Percentiles rank a stretch among this genome's conserved stretches.
Evolutionary conservation across 2,797 vertebrate genomes (phyloP).

Genomic region (Peromyscus melanophrys): DNA sequence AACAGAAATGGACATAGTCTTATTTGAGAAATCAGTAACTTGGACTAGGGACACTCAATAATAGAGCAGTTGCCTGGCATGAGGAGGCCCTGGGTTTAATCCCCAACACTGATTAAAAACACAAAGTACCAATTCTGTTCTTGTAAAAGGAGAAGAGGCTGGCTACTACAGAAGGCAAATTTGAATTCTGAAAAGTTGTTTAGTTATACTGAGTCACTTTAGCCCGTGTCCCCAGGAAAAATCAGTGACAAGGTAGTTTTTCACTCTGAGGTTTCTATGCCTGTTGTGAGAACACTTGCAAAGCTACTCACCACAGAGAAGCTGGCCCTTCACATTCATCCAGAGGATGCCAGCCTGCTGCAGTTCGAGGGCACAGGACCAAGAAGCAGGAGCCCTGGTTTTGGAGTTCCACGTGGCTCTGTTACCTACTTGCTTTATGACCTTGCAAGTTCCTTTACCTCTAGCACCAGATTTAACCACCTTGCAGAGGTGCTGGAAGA

Average conservation of each 20-base stretch:
- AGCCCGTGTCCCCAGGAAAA: not conserved
- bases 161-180: conserved; percentile 48
- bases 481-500: conserved; percentile 39
- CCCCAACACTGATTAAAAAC: not conserved
- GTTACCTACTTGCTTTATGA: conserved; percentile 29
- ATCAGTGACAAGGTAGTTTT: conserved; percentile 37
- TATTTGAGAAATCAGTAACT: conserved; percentile 52
- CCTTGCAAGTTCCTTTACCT: conserved; percentile 42
- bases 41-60: not conserved
- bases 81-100: not conserved
- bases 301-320: conserved; percentile 62
- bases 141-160: conserved; percentile 27
- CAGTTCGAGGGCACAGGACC: not conserved
- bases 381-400: not conserved
- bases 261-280: not conserved
- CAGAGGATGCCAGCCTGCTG: conserved; percentile 28
- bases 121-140: conserved; percentile 31
- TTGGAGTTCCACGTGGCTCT: conserved; percentile 33
- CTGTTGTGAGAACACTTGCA: conserved; percentile 53
- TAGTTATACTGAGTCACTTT: conserved; percentile 40
- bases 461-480: conserved; percentile 2
- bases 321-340: not conserved
- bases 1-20: conserved; percentile 56
- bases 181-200: conserved; percentile 55
- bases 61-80: not conserved